Conservation (phyloP, 1,140 invertebrate genomes). For the Cherax quadricarinatus region DNA sequence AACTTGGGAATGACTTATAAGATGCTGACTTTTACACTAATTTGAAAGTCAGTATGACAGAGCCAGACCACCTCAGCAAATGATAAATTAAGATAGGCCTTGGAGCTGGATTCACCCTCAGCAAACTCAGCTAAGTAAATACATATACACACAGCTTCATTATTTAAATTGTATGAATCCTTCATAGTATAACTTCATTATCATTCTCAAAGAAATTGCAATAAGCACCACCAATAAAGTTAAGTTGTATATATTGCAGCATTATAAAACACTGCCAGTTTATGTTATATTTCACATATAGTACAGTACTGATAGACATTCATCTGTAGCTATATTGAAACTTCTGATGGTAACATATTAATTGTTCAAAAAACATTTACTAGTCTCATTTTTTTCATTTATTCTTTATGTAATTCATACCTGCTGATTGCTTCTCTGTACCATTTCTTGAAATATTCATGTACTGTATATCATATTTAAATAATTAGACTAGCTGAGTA, state of each 20-base stretch:
- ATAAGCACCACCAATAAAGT: background rate
- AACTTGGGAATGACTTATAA: no score
- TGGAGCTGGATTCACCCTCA: no score
- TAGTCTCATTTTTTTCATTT: background rate
- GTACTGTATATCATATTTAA: background rate
- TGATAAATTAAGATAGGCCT: no score
- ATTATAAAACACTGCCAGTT: constrained; percentile 43
- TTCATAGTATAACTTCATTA: constrained; percentile 6
- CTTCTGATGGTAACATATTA: background rate
- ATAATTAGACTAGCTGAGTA: background rate
- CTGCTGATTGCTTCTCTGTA: background rate
- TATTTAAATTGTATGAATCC: background rate
- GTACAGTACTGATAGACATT: background rate
- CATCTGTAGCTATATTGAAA: background rate
- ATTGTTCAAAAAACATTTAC: background rate
- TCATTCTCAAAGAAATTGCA: constrained; percentile 16
- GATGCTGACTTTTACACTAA: no score
- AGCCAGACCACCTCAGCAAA: no score
- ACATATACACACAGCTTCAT: background rate
- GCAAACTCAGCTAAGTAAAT: no score
- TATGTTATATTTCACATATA: background rate
- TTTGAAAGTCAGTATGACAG: no score
- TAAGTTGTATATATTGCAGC: constrained; percentile 16
- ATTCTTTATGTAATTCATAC: background rate
- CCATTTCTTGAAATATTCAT: background rate